phyloP scores from a whole-genome alignment of 2,797 vertebrate genomes.

The Manis pentadactyla region DNA sequence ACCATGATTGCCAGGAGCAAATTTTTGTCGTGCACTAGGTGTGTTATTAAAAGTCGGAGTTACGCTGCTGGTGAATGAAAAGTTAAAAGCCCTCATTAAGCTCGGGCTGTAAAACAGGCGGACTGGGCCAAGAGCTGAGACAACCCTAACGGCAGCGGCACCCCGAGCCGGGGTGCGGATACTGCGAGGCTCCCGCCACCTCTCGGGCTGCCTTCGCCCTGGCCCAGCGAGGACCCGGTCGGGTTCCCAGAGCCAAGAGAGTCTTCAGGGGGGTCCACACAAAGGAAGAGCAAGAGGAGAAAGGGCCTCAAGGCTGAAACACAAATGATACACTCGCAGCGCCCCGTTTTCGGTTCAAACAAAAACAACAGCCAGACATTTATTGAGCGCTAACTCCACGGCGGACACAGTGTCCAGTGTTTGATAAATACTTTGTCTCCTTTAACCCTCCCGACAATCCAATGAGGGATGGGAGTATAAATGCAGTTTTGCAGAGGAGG shows the following conservation, averaged over 20 bases:
- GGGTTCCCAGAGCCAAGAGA: background rate
- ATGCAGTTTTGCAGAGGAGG: background rate
- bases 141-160: constrained; percentile 66
- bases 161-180: background rate
- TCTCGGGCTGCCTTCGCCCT: background rate
- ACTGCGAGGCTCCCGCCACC: background rate
- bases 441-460: background rate
- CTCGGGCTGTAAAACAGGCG: constrained; percentile 80
- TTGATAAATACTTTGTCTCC: background rate
- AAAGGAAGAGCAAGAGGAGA: background rate
- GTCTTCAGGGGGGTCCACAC: background rate
- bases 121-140: constrained; percentile 47
- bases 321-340: background rate
- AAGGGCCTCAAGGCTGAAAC: background rate
- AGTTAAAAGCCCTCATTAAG: constrained; percentile 89
- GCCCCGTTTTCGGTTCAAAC: background rate
- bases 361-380: background rate
- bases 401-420: background rate
- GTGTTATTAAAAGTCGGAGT: constrained; percentile 88
- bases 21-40: constrained; percentile 91
- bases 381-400: background rate
- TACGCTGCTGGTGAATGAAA: constrained; percentile 89
- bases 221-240: accelerated
- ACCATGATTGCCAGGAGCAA: constrained; percentile 93
- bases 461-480: background rate